Base-by-base conservation (phyloP, 2,888 invertebrate genomes). In the Mesoligia furuncula region DNA sequence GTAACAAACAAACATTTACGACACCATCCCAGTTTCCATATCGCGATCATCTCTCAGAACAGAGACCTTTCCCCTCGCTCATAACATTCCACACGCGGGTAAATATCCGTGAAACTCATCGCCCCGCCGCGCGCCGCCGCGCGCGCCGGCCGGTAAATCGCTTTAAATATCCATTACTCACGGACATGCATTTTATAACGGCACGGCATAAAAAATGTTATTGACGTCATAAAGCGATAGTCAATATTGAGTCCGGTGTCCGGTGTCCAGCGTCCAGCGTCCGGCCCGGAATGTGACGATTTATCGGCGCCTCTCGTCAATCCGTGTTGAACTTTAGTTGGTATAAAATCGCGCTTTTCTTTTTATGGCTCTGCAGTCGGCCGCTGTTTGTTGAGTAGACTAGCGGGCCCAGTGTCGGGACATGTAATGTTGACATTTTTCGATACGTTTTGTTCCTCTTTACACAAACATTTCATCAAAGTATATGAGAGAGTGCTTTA, bases 141-240 rank as follows among this genome's bases (percentile, higher is more conserved):
- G 51, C 39, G 73, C 36, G 77, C 42, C 72, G 80, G 51, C 73
- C 80, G 77, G 80, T 81, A 85, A 84, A 91, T 90, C 88, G 88
- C 81, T 91, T 92, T 90, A 90, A 92, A 91, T 90, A 89, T 88
- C 91, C 91, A 92, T 93, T 91, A 92, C 90, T 93, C 91, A 90
- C 90, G 90, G 84, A 87, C 90, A 89, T 91, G 91, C 91, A 89
- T 91, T 93, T 93, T 92, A 93, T 91, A 92, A 89, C 90, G 85
- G 86, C 84, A 73, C 67, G 79, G 77, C 87, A 88, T 93, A 91
- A 93, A 93, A 92, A 88, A 88, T 89, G 73, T 93, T 91, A 93
- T 89, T 89, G 88, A 84, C 86, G 87, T 88, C 92, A 90, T 93
- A 93, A 93, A 93, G 83, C 81, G 81, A 85, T 88, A 87, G 90